phyloP scores from a whole-genome alignment of 1,140 invertebrate species.

The Camponotus floridanus region DNA sequence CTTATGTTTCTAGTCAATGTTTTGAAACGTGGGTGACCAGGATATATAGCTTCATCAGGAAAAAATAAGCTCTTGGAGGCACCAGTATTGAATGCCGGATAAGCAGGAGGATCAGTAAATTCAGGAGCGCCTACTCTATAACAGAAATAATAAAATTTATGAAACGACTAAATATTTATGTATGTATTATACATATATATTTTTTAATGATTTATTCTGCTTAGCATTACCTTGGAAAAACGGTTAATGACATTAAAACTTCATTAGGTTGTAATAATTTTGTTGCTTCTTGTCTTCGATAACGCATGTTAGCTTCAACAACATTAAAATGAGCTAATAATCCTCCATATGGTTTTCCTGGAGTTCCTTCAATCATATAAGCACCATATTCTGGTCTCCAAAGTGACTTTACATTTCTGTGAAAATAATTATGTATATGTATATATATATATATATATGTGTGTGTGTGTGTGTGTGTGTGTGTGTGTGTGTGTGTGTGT shows the following conservation, averaged over 20 bases:
- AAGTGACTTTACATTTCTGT: conserved; percentile 92
- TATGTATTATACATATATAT: not conserved
- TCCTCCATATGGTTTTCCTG: conserved; percentile 97
- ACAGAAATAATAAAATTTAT: conserved; percentile 67
- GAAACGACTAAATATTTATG: not conserved
- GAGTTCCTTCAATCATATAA: conserved; percentile 99
- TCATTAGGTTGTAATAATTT: conserved; percentile 93
- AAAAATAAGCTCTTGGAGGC: conserved; percentile 96
- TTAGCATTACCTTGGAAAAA: conserved; percentile 93
- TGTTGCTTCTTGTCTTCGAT: conserved; percentile 94
- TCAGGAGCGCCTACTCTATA: conserved; percentile 94
- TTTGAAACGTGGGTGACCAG: conserved; percentile 97
- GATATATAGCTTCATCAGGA: conserved; percentile 97
- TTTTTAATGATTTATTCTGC: conserved; percentile 30
- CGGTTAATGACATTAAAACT: conserved; percentile 95
- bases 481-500: no score
- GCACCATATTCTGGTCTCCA: conserved; percentile 99
- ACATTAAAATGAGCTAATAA: conserved; percentile 98
- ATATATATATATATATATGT: no score
- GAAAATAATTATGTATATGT: conserved; percentile 67
- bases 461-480: no score
- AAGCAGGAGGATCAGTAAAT: conserved; percentile 94
- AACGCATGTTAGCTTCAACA: conserved; percentile 98
- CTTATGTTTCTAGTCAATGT: conserved; percentile 98
- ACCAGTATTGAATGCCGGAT: conserved; percentile 91